Base-by-base conservation (phyloP, 2,888 invertebrate species). In the Boloria selene region DNA sequence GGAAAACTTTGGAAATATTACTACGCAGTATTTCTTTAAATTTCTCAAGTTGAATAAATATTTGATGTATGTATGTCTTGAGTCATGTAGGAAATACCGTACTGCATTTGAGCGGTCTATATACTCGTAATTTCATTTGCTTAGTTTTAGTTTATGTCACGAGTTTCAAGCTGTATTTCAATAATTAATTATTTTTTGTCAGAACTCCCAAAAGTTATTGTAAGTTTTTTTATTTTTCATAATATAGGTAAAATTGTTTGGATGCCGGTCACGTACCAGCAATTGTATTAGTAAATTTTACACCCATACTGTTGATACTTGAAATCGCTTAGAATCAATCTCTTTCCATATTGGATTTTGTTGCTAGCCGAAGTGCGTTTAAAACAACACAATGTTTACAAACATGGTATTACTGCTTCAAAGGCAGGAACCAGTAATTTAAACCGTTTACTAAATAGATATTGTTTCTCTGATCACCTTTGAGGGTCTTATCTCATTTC, bases 191-290 rank as follows among this genome's bases (percentile, higher is more conserved):
- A 3, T 56, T n/a, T n/a, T n/a, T 13, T 1, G 44, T 22, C 44
- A 4, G 2, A 22, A n/a, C 10, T 14, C 31, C 10, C 31, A 38
- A 38, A 10, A 38, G 31, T 38, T 18, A 7, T 44, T 22, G 44
- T 38, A 13, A 45, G 10, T 45, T 16, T 56, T 56, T 7, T 18
- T 56, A 26, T 56, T 45, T n/a, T 45, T 44, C 4, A n/a, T 45
- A n/a, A n/a, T 45, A 7, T n/a, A 7, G n/a, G n/a, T n/a, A n/a
- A 14, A 44, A 10, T 60, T 69, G 69, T 61, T 69, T 64, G 13
- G 69, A 54, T 64, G 61, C 58, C 6, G 63, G 53, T 64, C 69
- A 69, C 63, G 64, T 56, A 49, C 52, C 26, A 13, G 26, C 31
- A 38, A 31, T 53, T 59, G 45, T 67, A 22, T 61, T 58, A 18